These are phyloP conservation scores for Pangasianodon hypophthalmus DNA, from an alignment of 2,113 vertebrate species.

Conservation along the genomic window DNA sequence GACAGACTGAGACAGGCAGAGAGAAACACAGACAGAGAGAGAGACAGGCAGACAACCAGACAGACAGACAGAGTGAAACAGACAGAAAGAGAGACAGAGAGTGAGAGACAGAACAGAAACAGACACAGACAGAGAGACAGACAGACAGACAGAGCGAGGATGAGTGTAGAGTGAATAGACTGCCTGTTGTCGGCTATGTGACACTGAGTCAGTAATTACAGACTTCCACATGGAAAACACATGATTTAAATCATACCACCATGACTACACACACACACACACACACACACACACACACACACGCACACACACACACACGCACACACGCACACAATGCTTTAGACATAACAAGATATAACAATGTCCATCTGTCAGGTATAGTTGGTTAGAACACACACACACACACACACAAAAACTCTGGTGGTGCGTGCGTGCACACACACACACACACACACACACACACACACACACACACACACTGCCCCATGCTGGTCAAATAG, in stretches of 20 bases:
- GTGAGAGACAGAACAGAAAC: not conserved
- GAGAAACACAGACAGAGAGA: no score
- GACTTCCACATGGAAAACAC: not conserved
- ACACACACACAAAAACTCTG: no score
- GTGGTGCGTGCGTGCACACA: not conserved
- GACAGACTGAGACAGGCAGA: not conserved
- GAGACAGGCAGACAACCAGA: not conserved
- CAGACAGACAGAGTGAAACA: not conserved
- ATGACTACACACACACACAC: not conserved
- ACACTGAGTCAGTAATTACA: conserved; percentile 14
- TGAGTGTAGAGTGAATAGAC: not conserved
- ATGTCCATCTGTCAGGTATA: no score
- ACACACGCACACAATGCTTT: no score
- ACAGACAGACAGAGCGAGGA: not conserved
- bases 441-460: conserved; percentile 3
- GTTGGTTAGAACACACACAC: no score
- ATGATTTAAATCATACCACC: not conserved
- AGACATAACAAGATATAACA: no score
- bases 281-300: conserved; percentile 11
- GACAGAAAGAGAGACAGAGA: not conserved
- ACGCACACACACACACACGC: not conserved
- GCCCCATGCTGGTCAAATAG: not conserved
- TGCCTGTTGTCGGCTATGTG: not conserved
- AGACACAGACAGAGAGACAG: not conserved
- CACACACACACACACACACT: not conserved